A percentile compares a stretch with the other conserved stretches of the same genome.
Conservation (phyloP, 2,797 vertebrate species). For the Oceanodroma leucorhoa region DNA sequence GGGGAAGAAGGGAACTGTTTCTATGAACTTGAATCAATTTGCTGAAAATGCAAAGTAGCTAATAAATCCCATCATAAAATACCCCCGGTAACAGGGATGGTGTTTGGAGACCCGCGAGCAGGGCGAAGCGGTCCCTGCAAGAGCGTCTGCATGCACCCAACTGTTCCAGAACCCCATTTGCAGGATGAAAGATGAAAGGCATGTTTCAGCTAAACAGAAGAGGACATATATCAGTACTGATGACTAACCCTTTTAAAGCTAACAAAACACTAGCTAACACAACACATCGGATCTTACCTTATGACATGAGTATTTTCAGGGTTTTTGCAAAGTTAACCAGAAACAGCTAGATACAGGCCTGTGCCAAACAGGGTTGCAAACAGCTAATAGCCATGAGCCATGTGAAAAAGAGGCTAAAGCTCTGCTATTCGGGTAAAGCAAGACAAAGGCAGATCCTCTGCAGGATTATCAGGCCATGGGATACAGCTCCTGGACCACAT, state of each 20-base stretch:
- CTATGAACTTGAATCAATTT: rapidly evolving
- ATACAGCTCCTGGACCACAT: background rate
- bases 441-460: background rate
- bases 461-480: background rate
- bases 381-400: background rate
- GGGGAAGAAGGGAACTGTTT: background rate
- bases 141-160: background rate
- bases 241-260: background rate
- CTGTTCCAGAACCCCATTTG: constrained; percentile 2
- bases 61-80: background rate
- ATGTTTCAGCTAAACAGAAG: constrained; percentile 35
- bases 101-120: background rate
- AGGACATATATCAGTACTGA: background rate
- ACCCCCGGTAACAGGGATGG: rapidly evolving
- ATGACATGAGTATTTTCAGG: background rate
- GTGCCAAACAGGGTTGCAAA: constrained; percentile 11
- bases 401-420: background rate
- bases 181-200: constrained; percentile 8
- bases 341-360: background rate
- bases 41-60: background rate
- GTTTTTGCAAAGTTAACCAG: constrained; percentile 24
- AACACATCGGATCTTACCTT: background rate
- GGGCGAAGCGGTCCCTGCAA: background rate
- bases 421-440: background rate
- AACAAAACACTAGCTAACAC: background rate